Conservation (phyloP, 2,797 vertebrate species). For the Catostomus latipinnis region DNA sequence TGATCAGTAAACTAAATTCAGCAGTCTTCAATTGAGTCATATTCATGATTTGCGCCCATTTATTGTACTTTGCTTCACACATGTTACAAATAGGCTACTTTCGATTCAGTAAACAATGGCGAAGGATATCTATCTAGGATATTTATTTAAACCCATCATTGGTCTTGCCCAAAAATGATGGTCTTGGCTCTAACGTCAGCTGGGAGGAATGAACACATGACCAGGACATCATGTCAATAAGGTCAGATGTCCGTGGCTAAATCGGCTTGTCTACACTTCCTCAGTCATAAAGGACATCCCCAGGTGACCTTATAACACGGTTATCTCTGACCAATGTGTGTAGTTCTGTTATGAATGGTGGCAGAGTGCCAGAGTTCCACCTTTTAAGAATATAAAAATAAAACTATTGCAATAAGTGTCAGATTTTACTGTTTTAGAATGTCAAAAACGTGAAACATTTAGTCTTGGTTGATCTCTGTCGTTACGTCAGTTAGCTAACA, state of each 20-base stretch:
- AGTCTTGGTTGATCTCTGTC: too few relatives aligned
- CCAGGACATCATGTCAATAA: conserved; percentile 38
- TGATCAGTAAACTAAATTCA: background rate
- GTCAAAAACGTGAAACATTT: background rate
- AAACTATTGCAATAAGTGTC: background rate
- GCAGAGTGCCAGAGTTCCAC: conserved; percentile 1
- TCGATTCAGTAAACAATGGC: background rate
- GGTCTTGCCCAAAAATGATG: conserved; percentile 8
- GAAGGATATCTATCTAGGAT: background rate
- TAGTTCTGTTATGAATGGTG: conserved; percentile 16
- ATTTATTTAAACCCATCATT: background rate
- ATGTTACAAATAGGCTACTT: background rate
- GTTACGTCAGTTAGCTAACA: too few relatives aligned
- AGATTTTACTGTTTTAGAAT: background rate
- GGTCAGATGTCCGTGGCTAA: conserved; percentile 31
- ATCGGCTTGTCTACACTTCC: conserved; percentile 20
- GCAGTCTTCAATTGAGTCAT: too few relatives aligned
- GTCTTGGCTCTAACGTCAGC: conserved; percentile 8
- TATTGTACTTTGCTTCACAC: background rate
- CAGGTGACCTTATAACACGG: conserved; percentile 12
- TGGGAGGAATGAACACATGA: conserved; percentile 51
- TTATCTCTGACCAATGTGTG: conserved; percentile 27
- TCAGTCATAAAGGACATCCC: conserved; percentile 18
- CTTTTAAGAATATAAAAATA: background rate
- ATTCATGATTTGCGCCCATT: background rate